Percentiles rank a stretch among this genome's conserved stretches.
Evolutionary conservation across 2,797 vertebrate genomes (phyloP).

Genomic region (Chelidonichthys spinosus): DNA sequence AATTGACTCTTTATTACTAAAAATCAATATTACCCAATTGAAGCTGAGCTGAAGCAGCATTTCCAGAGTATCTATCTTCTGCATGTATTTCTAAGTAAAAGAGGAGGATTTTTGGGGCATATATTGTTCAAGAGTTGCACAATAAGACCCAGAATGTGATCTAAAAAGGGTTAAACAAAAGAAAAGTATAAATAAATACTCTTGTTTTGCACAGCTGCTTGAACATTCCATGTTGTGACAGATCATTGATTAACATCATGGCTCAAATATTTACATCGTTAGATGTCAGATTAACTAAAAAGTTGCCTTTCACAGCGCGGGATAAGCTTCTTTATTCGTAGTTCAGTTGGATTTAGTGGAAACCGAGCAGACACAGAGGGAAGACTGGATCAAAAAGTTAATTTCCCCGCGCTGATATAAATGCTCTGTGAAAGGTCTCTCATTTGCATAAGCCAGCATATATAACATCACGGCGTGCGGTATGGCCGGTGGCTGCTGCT

Average conservation of each 20-base stretch:
- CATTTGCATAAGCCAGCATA: conserved; percentile 70
- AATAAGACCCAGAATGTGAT: too few species aligned
- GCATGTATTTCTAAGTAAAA: too few species aligned
- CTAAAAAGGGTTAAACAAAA: too few species aligned
- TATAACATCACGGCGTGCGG: conserved; percentile 55
- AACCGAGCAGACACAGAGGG: conserved; percentile 22
- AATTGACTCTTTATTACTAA: too few species aligned
- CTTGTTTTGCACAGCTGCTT: neutral
- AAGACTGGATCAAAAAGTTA: conserved; percentile 47
- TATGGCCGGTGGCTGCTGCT: conserved; percentile 63
- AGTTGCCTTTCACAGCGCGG: fast-evolving
- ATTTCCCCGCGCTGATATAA: conserved; percentile 64
- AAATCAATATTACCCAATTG: too few species aligned
- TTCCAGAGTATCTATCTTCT: too few species aligned
- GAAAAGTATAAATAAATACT: too few species aligned
- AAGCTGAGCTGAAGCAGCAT: too few species aligned
- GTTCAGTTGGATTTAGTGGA: conserved; percentile 16
- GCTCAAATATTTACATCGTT: neutral
- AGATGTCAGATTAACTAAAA: neutral
- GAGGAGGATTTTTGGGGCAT: too few species aligned
- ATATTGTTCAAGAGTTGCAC: too few species aligned
- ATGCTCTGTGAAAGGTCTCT: conserved; percentile 72
- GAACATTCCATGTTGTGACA: neutral
- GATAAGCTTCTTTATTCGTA: neutral
- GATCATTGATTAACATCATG: neutral